Percentiles rank a stretch among this genome's conserved stretches.
phyloP scores from a whole-genome alignment of 1,140 invertebrate species.

The Drosophila littoralis region DNA sequence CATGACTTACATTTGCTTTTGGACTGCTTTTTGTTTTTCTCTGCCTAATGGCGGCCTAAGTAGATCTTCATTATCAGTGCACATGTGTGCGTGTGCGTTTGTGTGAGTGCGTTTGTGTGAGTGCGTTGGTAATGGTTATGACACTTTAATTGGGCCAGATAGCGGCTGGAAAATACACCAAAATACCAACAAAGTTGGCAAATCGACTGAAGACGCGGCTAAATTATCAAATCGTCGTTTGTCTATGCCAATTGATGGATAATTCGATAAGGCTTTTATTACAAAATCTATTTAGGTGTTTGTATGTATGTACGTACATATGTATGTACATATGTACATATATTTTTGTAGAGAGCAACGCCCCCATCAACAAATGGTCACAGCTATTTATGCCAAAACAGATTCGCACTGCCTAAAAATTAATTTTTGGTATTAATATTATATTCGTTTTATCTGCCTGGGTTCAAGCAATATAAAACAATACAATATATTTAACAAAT shows the following conservation, averaged over 20 bases:
- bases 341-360: slow-evolving; percentile 6
- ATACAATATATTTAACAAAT: not conserved
- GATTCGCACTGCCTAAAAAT: not conserved
- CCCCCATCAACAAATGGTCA: not conserved
- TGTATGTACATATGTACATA: not conserved
- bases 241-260: slow-evolving; percentile 50
- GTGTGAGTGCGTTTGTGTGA: slow-evolving; percentile 22
- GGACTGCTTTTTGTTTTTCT: slow-evolving; percentile 39
- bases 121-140: slow-evolving; percentile 66
- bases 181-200: slow-evolving; percentile 46
- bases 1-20: slow-evolving; percentile 64
- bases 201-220: slow-evolving; percentile 51
- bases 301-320: not conserved
- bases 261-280: slow-evolving; percentile 48
- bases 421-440: not conserved
- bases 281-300: slow-evolving; percentile 26
- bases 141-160: slow-evolving; percentile 70
- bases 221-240: slow-evolving; percentile 58
- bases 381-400: slow-evolving; percentile 1
- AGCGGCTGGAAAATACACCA: slow-evolving; percentile 35
- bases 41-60: slow-evolving; percentile 48
- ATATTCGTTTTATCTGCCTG: not conserved
- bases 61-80: slow-evolving; percentile 57
- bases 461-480: not conserved
- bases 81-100: slow-evolving; percentile 23